phyloP scores from a whole-genome alignment of 2,113 vertebrate genomes.

The Malurus alboscapulatus region DNA sequence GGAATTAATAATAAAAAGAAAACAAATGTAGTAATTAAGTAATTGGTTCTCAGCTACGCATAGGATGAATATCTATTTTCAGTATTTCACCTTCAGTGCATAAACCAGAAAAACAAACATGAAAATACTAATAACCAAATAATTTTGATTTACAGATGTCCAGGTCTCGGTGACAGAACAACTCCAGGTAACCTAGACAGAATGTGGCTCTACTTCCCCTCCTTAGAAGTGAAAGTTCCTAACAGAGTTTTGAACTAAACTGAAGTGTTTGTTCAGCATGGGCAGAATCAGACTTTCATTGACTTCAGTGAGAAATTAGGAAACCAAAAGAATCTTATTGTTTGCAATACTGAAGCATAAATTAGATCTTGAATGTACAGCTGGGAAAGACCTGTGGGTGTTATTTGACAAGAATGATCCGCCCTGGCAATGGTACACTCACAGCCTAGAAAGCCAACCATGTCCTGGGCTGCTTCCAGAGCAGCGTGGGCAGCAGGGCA shows the following conservation, averaged over 20 bases:
- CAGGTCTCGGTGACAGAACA: neutral
- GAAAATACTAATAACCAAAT: neutral
- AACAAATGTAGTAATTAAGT: neutral
- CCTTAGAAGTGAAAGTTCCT: neutral
- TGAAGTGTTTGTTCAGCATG: neutral
- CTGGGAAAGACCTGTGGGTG: too few species aligned
- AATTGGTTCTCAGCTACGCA: neutral
- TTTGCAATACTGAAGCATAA: neutral
- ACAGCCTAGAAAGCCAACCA: neutral
- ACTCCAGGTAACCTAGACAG: neutral
- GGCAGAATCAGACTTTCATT: neutral
- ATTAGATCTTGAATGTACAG: neutral
- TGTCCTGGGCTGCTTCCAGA: neutral
- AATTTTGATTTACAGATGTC: neutral
- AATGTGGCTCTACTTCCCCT: neutral
- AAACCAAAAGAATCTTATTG: neutral
- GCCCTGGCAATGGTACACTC: fast-evolving
- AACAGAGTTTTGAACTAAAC: neutral
- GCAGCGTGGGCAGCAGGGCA: fast-evolving
- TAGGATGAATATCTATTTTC: neutral
- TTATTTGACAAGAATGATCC: neutral
- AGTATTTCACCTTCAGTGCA: neutral
- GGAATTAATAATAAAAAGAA: neutral
- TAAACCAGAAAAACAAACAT: neutral
- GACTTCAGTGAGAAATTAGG: neutral